phyloP scores from a whole-genome alignment of 2,888 invertebrate genomes.

The Troides helena region DNA sequence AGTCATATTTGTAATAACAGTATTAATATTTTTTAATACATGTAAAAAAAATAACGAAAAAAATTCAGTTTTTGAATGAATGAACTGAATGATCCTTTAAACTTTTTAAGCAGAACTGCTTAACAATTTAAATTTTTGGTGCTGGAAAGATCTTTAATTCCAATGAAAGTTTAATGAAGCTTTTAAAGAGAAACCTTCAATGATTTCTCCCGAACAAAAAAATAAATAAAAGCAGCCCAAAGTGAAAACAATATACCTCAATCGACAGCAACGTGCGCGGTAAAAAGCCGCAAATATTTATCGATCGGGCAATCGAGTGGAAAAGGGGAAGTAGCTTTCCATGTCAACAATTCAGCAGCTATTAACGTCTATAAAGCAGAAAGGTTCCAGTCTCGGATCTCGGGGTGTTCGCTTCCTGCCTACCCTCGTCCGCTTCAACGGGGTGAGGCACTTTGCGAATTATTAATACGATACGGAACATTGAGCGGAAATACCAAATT shows the following conservation, averaged over 20 bases:
- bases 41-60: too few species aligned
- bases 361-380: constrained; percentile 38
- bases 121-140: background rate
- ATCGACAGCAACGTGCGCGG: constrained; percentile 9
- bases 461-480: constrained; percentile 28
- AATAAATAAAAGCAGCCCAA: constrained; percentile 6
- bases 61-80: too few species aligned
- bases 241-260: constrained; percentile 18
- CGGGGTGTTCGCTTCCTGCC: constrained; percentile 26
- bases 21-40: background rate
- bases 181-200: background rate
- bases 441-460: constrained; percentile 22
- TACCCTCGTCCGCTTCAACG: constrained; percentile 19
- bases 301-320: constrained; percentile 33
- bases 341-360: constrained; percentile 39
- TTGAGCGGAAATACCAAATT: constrained; percentile 23
- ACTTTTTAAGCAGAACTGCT: background rate
- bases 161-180: constrained; percentile 1
- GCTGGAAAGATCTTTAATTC: background rate
- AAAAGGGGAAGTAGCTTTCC: constrained; percentile 40
- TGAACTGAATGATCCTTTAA: background rate
- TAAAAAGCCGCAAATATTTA: constrained; percentile 33
- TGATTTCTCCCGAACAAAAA: background rate
- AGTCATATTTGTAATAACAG: background rate
- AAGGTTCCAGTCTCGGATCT: constrained; percentile 26